Percentiles rank a stretch among this genome's conserved stretches.
Conservation (phyloP, 2,113 vertebrate species). For the Puffinus mauretanicus region DNA sequence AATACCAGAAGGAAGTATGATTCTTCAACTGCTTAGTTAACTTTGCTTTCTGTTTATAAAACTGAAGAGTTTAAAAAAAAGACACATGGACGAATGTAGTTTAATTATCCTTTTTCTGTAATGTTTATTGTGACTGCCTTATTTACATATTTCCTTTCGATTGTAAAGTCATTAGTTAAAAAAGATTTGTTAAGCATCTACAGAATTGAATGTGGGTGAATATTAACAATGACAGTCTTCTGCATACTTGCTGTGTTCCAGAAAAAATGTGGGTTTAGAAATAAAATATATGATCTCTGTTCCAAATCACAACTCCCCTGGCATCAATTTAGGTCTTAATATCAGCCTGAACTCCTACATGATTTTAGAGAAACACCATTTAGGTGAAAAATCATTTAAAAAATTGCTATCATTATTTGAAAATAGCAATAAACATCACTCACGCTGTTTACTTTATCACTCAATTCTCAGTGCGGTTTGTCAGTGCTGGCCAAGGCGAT, state of each 20-base stretch:
- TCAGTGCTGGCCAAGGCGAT: neutral
- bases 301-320: slow-evolving; percentile 34
- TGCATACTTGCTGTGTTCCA: neutral
- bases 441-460: slow-evolving; percentile 40
- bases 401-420: slow-evolving; percentile 51
- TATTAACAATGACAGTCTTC: slow-evolving; percentile 7
- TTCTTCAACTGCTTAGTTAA: neutral
- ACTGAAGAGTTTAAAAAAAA: neutral
- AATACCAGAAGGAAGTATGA: neutral
- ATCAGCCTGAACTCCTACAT: slow-evolving; percentile 46
- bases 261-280: slow-evolving; percentile 20
- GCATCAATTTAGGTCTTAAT: slow-evolving; percentile 41
- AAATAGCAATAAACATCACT: slow-evolving; percentile 49
- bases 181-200: slow-evolving; percentile 2
- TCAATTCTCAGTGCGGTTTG: neutral
- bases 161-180: slow-evolving; percentile 28
- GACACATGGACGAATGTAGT: neutral
- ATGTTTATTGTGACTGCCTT: slow-evolving; percentile 17
- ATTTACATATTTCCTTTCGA: slow-evolving; percentile 30
- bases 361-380: slow-evolving; percentile 49
- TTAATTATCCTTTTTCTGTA: neutral
- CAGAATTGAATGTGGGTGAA: slow-evolving; percentile 20
- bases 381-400: slow-evolving; percentile 56
- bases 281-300: slow-evolving; percentile 43
- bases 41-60: neutral